These are phyloP conservation scores for Diorhabda elongata DNA, from an alignment of 1,140 invertebrate species.

Conservation along the genomic window DNA sequence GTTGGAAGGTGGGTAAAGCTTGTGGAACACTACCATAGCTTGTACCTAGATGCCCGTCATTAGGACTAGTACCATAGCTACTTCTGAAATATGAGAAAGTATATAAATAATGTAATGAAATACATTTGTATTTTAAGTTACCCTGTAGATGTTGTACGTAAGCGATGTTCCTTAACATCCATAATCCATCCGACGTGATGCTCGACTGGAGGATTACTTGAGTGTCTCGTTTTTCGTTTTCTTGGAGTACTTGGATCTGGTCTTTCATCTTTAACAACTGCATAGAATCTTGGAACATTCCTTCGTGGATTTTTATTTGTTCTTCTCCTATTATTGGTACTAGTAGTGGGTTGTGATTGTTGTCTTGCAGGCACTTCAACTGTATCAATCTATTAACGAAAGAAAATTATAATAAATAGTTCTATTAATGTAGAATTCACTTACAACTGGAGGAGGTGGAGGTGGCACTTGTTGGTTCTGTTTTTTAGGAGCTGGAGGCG, in stretches of 20 bases:
- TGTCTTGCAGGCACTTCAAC: background rate
- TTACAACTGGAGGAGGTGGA: constrained; percentile 62
- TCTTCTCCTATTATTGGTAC: constrained; percentile 19
- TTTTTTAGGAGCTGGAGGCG: constrained; percentile 59
- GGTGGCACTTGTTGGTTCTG: constrained; percentile 68
- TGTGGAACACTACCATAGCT: constrained; percentile 70
- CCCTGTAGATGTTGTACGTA: constrained; percentile 70
- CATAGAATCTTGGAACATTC: constrained; percentile 79
- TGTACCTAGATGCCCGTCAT: constrained; percentile 58
- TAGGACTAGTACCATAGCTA: constrained; percentile 70
- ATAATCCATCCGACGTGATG: constrained; percentile 97
- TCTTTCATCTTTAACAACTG: constrained; percentile 80
- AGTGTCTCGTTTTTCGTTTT: constrained; percentile 89
- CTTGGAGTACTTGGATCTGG: constrained; percentile 65
- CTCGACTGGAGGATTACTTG: constrained; percentile 87
- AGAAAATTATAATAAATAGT: background rate
- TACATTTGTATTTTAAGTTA: constrained; percentile 36
- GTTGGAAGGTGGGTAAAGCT: constrained; percentile 87
- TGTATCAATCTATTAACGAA: constrained; percentile 21
- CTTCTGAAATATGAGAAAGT: constrained; percentile 33
- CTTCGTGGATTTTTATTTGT: constrained; percentile 35
- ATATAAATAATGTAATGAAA: background rate
- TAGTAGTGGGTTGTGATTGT: constrained; percentile 4
- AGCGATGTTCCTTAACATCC: constrained; percentile 79
- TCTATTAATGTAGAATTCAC: background rate